Percentiles rank a stretch among this genome's conserved stretches.
phyloP scores from a whole-genome alignment of 2,888 invertebrate species.

The Acrocera orbiculus region DNA sequence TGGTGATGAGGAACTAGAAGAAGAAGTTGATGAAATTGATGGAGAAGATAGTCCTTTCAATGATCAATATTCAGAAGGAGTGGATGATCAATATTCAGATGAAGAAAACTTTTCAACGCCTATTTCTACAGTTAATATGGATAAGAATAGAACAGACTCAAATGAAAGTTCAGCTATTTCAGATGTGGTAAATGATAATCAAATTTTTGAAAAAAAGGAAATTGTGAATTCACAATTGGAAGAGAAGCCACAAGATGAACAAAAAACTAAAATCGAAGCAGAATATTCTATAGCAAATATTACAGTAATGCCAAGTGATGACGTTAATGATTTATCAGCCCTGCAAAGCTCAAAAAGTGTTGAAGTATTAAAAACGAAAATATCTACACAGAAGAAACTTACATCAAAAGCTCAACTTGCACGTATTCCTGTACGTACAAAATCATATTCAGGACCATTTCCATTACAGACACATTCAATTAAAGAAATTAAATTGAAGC shows the following conservation, averaged over 20 bases:
- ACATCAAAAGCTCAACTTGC: constrained; percentile 12
- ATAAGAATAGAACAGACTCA: neutral
- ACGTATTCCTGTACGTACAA: constrained; percentile 21
- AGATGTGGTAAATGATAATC: neutral
- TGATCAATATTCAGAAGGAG: too few species aligned
- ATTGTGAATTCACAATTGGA: too few species aligned
- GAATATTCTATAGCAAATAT: neutral
- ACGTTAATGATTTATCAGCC: neutral
- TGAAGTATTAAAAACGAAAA: neutral
- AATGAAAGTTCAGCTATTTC: neutral
- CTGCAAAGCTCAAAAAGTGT: neutral
- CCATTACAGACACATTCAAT: constrained; percentile 22
- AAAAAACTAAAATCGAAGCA: too few species aligned
- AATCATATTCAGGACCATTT: constrained; percentile 25
- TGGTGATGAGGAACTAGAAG: constrained; percentile 17
- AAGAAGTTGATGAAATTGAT: constrained; percentile 21
- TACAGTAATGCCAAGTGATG: neutral
- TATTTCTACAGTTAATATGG: neutral
- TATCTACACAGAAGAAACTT: too few species aligned
- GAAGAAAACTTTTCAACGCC: neutral
- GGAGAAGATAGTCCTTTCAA: constrained; percentile 13
- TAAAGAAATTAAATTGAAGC: constrained; percentile 23
- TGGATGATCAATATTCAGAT: neutral
- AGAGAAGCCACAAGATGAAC: too few species aligned
- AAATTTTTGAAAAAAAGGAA: too few species aligned